phyloP scores from a whole-genome alignment of 2,888 invertebrate genomes.

The Hirtodrosophila confusa region DNA sequence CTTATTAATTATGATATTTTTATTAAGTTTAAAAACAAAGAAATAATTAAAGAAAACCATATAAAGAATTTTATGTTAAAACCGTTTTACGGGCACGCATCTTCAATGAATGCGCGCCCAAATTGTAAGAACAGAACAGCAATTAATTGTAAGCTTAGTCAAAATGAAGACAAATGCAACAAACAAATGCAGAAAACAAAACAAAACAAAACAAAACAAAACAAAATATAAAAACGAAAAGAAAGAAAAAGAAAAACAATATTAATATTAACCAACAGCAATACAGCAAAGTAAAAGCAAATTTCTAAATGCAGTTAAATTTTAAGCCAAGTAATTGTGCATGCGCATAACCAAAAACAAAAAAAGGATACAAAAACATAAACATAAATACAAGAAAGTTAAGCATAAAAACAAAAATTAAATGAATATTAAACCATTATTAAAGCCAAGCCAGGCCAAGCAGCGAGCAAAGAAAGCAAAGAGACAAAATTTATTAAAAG shows the following conservation, averaged over 20 bases:
- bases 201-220: slow-evolving; percentile 28
- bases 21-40: slow-evolving; percentile 70
- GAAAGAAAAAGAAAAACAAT: too few relatives aligned
- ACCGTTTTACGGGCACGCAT: slow-evolving; percentile 57
- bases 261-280: slow-evolving; percentile 48
- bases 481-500: slow-evolving; percentile 35
- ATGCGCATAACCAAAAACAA: slow-evolving; percentile 67
- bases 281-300: slow-evolving; percentile 40
- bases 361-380: slow-evolving; percentile 16
- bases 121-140: slow-evolving; percentile 81
- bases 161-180: slow-evolving; percentile 71
- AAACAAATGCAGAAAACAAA: slow-evolving; percentile 39
- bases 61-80: slow-evolving; percentile 63
- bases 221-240: too few relatives aligned
- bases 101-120: slow-evolving; percentile 38
- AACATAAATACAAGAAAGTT: slow-evolving; percentile 23
- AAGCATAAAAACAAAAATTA: slow-evolving; percentile 26
- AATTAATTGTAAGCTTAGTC: slow-evolving; percentile 81
- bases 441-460: slow-evolving; percentile 36
- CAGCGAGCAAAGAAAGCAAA: slow-evolving; percentile 50
- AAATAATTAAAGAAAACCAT: slow-evolving; percentile 40
- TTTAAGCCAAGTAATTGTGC: slow-evolving; percentile 63
- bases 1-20: slow-evolving; percentile 77
- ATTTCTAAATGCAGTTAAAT: slow-evolving; percentile 65
- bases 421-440: slow-evolving; percentile 39